Base-by-base conservation (phyloP, 2,888 invertebrate species). In the Amphipoea lucens region DNA sequence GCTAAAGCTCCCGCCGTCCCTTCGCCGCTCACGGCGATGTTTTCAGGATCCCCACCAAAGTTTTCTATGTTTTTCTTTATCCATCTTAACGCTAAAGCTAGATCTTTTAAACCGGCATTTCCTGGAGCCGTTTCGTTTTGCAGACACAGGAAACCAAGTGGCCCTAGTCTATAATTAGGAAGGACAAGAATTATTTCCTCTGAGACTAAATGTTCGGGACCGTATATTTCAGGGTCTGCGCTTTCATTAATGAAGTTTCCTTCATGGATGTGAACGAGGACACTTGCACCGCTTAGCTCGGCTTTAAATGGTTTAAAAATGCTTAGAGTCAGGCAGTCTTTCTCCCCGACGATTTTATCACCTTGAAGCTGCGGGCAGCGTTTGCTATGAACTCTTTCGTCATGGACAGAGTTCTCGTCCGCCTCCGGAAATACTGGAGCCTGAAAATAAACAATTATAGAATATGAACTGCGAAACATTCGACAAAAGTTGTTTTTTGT, bases 231-330 rank as follows among this genome's bases (percentile, higher is more conserved):
- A 2, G 95, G 95, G 75, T 95, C 89, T 2, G 95, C 96, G 72
- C 95, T 95, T 23, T 96, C 96, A 1, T 75, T 78, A 6, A 84
- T 85, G 69, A 94, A 96, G 66, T 93, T 91, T 48, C 96, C 95
- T 74, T 94, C 96, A 81, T 97, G 96, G 66, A 97, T 95, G 77
- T 96, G 93, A 73, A 96, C 95, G 2, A 96, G 90, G 0, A 96
- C 95, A 74, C 92, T 91, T 17, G 92, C 92, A 66, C 92, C 91
- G 48, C 48, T 75, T n/a, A 40, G 82, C 63, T 68, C 54, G 12
- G 89, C 87, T 9, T 83, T 77, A 20, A 62, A 73, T 45, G 94
- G 94, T 48, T 91, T 91, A 82, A 96, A 96, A 29, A 97, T 92
- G 83, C 94, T 96, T 36, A 96, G 86, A 23, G 95, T 96, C n/a